Conservation (phyloP, 1,140 invertebrate genomes). For the Polypedilum vanderplanki region DNA sequence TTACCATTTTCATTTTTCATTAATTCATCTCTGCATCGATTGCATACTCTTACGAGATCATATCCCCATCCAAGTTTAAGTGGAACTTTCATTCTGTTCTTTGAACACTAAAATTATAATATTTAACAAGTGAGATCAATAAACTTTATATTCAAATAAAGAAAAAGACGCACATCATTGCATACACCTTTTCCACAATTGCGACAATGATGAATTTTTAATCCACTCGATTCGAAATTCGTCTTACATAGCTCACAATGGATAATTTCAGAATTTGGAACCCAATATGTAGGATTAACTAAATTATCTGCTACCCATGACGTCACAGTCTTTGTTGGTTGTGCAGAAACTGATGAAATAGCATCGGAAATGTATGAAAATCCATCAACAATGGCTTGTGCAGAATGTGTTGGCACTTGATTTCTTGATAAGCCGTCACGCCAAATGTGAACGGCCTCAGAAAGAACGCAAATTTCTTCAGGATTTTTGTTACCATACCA, state of each 20-base stretch:
- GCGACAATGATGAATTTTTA: constrained; percentile 71
- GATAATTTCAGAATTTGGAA: constrained; percentile 67
- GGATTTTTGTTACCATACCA: constrained; percentile 81
- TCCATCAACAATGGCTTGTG: constrained; percentile 67
- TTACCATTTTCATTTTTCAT: constrained; percentile 35
- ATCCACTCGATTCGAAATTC: constrained; percentile 46
- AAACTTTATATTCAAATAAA: too few relatives aligned
- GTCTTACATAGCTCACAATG: constrained; percentile 59
- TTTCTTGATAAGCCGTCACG: constrained; percentile 52
- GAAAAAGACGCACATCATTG: constrained; percentile 24
- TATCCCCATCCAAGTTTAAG: constrained; percentile 53
- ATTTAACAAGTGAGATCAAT: neutral
- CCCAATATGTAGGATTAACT: constrained; percentile 71
- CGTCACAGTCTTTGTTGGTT: constrained; percentile 60
- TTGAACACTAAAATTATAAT: constrained; percentile 51
- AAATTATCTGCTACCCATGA: constrained; percentile 72
- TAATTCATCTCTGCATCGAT: constrained; percentile 50
- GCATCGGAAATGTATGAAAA: constrained; percentile 64
- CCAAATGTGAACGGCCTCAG: constrained; percentile 75
- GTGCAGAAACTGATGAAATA: constrained; percentile 58
- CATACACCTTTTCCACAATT: constrained; percentile 69
- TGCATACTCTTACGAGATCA: constrained; percentile 59
- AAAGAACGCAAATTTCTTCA: constrained; percentile 57
- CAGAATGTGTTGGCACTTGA: constrained; percentile 56
- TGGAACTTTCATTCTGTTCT: constrained; percentile 54